Base-by-base conservation (phyloP, 1,140 invertebrate species). In the Lamellibrachia luymesi region DNA sequence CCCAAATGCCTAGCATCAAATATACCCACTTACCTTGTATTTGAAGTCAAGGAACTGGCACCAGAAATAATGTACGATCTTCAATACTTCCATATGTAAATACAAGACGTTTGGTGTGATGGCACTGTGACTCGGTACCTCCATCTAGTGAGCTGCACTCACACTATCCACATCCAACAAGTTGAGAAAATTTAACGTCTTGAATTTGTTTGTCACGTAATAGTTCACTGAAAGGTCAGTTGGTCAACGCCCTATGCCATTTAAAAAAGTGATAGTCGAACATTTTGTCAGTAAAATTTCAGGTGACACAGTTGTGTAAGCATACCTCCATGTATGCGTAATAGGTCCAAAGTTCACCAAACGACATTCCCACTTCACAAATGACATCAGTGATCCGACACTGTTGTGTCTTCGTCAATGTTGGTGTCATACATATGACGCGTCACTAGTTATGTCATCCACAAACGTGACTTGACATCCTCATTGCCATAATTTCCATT, bases 41-140 rank as follows among this genome's bases (percentile, higher is more conserved):
- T 95, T 94, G 93, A 96, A 95, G 90, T 95, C 95, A 90, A 95
- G 94, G 93, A 96, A 95, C 91, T 95, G 94, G 94, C 95, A 95
- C 95, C 95, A 95, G 91, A 96, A 95, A 89, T 95, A 94, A 93
- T 96, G 95, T 93, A 96, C 95, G 52, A 96, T 95, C 94, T 95
- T 95, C 56, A 95, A 94, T 93, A 96, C 94, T 94, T 96, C 95
- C 52, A 96, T 95, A 93, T 96, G 95, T 6, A 96, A 94, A 95
- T 92, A 93, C 95, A 95, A 80, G 8, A 4, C 64, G 25, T 22
- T 80, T 17, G 64, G 64, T 2, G 64, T 80, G 64, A 80, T 80
- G 0, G 64, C 64, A 22, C 13, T 22, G 2, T 80, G 64, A 22
- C 64, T 80, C 13, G 64, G 64, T 80, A 80, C 64, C 64, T 80